Evolutionary conservation across 2,888 invertebrate species (phyloP).

Genomic region (Lasioglossum villosulum): DNA sequence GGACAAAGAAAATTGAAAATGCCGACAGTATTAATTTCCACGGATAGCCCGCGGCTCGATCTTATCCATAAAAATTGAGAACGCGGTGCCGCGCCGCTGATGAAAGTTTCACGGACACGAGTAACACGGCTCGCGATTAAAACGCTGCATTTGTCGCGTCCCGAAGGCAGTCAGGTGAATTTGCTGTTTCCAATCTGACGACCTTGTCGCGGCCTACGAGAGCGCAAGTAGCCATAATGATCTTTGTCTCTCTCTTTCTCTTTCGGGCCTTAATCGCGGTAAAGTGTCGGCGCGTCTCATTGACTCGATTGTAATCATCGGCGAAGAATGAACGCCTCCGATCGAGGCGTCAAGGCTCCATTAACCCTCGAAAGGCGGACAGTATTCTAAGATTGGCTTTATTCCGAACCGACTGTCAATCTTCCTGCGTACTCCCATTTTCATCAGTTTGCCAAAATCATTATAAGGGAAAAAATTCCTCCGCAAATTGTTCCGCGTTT

Average conservation of each 20-base stretch:
- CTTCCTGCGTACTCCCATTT: neutral
- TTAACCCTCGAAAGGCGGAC: neutral
- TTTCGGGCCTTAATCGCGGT: constrained; percentile 45
- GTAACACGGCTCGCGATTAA: constrained; percentile 15
- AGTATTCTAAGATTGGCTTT: neutral
- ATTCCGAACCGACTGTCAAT: neutral
- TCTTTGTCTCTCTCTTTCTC: neutral
- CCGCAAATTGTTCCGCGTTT: too few relatives aligned
- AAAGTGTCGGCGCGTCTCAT: constrained; percentile 20
- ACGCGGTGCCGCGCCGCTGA: constrained; percentile 18
- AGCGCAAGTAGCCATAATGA: constrained; percentile 31
- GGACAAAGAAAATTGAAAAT: constrained; percentile 53
- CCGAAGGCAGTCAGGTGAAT: constrained; percentile 58
- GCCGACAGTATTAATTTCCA: constrained; percentile 37
- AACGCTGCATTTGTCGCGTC: constrained; percentile 25
- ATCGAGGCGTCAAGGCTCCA: neutral
- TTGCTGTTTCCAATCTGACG: constrained; percentile 53
- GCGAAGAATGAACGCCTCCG: constrained; percentile 20
- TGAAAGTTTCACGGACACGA: constrained; percentile 47
- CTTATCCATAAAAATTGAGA: constrained; percentile 45
- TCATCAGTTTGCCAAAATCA: neutral
- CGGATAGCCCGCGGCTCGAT: constrained; percentile 28
- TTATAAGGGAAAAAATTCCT: too few relatives aligned
- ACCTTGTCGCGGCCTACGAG: constrained; percentile 61
- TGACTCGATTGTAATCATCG: constrained; percentile 10